Conservation (phyloP, 2,113 vertebrate species). For the Picathartes gymnocephalus region DNA sequence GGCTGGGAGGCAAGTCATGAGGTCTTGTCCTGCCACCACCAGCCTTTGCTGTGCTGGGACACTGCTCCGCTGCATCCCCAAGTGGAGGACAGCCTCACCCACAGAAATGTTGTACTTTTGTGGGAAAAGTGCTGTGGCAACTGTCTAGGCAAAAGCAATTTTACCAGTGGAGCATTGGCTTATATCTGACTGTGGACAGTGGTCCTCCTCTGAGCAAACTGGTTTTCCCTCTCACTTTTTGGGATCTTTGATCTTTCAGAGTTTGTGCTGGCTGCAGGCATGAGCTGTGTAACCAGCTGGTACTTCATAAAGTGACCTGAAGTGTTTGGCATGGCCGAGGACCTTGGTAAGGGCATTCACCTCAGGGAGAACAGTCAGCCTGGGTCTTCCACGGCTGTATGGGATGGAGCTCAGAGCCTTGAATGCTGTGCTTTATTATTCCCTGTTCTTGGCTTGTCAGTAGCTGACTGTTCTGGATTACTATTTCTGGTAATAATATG, state of each 20-base stretch:
- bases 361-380: neutral
- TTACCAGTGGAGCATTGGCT: neutral
- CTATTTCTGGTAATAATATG: slow-evolving; percentile 47
- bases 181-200: neutral
- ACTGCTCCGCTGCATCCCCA: fast-evolving
- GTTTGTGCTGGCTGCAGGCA: fast-evolving
- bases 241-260: neutral
- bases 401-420: neutral
- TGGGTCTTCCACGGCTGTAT: neutral
- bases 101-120: fast-evolving
- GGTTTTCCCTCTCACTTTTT: neutral
- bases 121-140: neutral
- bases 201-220: neutral
- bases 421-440: slow-evolving; percentile 41
- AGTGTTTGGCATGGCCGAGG: neutral
- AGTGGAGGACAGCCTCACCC: neutral
- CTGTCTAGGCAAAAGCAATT: neutral
- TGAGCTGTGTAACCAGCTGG: neutral
- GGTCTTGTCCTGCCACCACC: neutral
- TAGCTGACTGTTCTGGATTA: slow-evolving; percentile 6
- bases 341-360: neutral
- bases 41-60: fast-evolving
- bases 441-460: neutral
- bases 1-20: neutral
- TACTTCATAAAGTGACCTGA: neutral